Percentiles rank a stretch among this genome's conserved stretches.
Evolutionary conservation across 2,888 invertebrate genomes (phyloP).

Genomic region (Nomada goodeniana): DNA sequence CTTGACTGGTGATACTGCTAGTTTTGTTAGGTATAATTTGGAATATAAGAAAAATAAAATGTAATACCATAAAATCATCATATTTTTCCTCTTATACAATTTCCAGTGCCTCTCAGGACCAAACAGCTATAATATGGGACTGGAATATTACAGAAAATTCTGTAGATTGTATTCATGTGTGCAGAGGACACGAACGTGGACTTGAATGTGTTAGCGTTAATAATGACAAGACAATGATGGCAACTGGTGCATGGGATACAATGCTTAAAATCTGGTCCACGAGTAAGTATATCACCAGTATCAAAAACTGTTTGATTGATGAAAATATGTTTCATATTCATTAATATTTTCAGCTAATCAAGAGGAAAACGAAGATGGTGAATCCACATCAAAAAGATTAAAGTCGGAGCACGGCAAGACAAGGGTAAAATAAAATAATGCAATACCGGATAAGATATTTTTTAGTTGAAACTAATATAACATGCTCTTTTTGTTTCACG

Average conservation of each 20-base stretch:
- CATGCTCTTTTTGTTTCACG: background rate
- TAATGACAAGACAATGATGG: conserved; percentile 88
- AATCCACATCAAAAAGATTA: conserved; percentile 87
- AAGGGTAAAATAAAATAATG: conserved; percentile 84
- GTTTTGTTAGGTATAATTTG: conserved; percentile 88
- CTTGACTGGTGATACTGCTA: conserved; percentile 87
- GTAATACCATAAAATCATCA: too few species aligned
- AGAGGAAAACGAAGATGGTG: conserved; percentile 86
- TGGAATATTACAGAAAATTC: conserved; percentile 91
- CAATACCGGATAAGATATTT: background rate
- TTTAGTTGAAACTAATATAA: background rate
- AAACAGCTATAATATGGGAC: conserved; percentile 95
- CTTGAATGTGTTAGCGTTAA: conserved; percentile 95
- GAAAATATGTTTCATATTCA: background rate
- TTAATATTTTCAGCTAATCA: conserved; percentile 69
- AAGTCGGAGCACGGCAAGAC: conserved; percentile 86
- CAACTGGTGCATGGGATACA: conserved; percentile 97
- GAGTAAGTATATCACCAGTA: conserved; percentile 83
- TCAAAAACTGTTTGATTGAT: background rate
- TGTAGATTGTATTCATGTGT: conserved; percentile 91
- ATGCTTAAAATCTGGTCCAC: conserved; percentile 96
- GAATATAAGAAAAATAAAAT: background rate
- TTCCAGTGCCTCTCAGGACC: conserved; percentile 94
- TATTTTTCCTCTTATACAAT: background rate
- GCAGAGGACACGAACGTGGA: conserved; percentile 96